Evolutionary conservation across 2,888 invertebrate genomes (phyloP), one percentile per base, ranked within the genome.

Genomic region (Dyspetes luteomarginatus): DNA sequence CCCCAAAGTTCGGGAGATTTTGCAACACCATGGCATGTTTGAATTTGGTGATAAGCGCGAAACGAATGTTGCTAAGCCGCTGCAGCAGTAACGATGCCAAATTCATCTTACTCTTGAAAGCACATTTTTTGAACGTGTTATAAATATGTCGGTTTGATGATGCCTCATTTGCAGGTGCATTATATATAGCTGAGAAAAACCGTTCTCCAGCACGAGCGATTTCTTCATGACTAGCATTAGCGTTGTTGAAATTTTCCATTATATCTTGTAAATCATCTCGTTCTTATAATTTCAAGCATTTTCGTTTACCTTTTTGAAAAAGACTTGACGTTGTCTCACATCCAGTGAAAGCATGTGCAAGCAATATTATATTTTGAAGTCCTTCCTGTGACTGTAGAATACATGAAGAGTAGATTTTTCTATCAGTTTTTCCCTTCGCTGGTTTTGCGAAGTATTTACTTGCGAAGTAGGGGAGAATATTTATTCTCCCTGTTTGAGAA

Each of bases 291-390:
- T 43, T 28, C 12, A 55, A 43, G n/a, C 55, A 55, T 55, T 55
- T 26, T 9, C 9, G 55, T 4, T 55, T 55, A 4, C 12, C 26
- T 12, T 55, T 55, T 28, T 67, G 71, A 28, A 79, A 85, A 81
- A 84, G 68, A 36, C 82, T 78, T 26, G 85, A 86, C n/a, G 62
- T 76, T 12, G 76, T 60, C 12, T 69, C 60, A 62, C 69, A 76
- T 12, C 50, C 60, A 36, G 22, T 69, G 41, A 69, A 69, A 9
- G 85, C 84, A 73, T 86, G 86, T 4, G 76, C 50, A 67, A 86
- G 85, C 24, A 85, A 60, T 52, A 86, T 80, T 24, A 17, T 36
- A 48, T 62, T 50, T 19, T 9, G 7, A 48, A 62, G n/a, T n/a
- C 55, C 26, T 12, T 7, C 26, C 24, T 7, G 22, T 22, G 52